Base-by-base conservation (phyloP, 1,140 invertebrate genomes). In the Atta texana region DNA sequence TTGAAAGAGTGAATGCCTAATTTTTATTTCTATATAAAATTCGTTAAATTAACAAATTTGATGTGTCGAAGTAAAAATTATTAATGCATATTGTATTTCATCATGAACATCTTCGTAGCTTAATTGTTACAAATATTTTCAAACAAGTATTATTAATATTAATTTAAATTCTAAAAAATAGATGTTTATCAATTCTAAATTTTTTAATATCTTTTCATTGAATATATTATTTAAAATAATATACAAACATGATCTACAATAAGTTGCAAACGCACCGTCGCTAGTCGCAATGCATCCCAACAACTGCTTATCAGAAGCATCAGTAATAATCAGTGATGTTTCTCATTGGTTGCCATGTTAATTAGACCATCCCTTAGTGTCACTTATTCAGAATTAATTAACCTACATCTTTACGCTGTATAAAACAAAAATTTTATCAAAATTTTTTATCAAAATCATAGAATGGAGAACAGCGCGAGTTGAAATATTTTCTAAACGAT, bases 391-490 rank as follows among this genome's bases (percentile, higher is more conserved):
- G 3, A 69, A 77, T 51, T 24, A 28, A 55, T 53, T 31, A n/a
- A 2, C 8, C 5, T 28, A 18, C 39, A 64, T 21, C 10, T 31
- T 28, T 4, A 31, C 1, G 6, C 0, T 49, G 4, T n/a, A 12
- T 4, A 55, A 55, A 34, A 57, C 0, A 55, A 49, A 66, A 74
- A 34, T 82, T 82, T 31, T 49, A 34, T 44, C 0, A 55, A 49
- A 66, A 74, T 24, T 82, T 82, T 31, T 49, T 12, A 44, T 31
- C 2, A 3, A 31, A 82, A 59, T 71, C 5, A 34, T 4, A 71
- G 4, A 24, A 81, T 5, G 21, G 14, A 24, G 6, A 24, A 68
- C 0, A 18, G 24, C 44, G 14, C 75, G 61, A 39, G 14, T 24
- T n/a, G 49, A 53, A 80, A 64, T 84, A 28, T 31, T 18, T 64